Evolutionary conservation across 2,888 invertebrate species (phyloP).

Genomic region (Xylocampa areola): DNA sequence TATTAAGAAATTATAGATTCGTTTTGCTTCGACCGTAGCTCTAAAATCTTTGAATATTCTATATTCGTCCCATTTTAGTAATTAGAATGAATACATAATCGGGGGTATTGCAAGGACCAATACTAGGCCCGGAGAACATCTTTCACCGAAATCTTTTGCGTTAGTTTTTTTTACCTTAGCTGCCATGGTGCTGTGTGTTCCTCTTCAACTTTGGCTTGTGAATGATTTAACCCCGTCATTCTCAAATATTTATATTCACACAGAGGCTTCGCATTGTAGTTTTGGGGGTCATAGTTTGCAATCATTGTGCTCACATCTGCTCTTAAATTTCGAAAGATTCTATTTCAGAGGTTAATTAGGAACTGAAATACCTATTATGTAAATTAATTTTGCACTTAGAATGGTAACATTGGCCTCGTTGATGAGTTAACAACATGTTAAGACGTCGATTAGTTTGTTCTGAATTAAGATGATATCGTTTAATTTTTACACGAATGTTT

Average conservation of each 20-base stretch:
- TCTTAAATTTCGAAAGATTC: constrained; percentile 64
- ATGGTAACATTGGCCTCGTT: constrained; percentile 65
- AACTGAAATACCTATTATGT: constrained; percentile 70
- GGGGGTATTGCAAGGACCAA: constrained; percentile 10
- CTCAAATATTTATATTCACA: constrained; percentile 77
- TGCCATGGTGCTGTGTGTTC: constrained; percentile 70
- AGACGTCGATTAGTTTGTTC: constrained; percentile 38
- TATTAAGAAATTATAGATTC: neutral
- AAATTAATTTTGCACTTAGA: constrained; percentile 68
- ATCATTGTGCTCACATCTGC: constrained; percentile 68
- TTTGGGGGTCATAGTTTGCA: constrained; percentile 77
- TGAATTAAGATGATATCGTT: constrained; percentile 23
- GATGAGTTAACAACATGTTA: constrained; percentile 50
- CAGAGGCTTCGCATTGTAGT: constrained; percentile 66
- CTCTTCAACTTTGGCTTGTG: constrained; percentile 67
- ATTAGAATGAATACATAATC: neutral
- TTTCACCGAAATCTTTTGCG: neutral
- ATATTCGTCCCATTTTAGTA: neutral
- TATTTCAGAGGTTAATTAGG: constrained; percentile 72
- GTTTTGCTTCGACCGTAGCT: neutral
- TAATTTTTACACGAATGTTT: constrained; percentile 17
- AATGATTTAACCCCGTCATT: constrained; percentile 69
- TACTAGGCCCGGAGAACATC: neutral
- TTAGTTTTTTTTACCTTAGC: constrained; percentile 69
- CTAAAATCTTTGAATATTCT: neutral